Conservation (phyloP, 2,113 vertebrate species). For the Misgurnus mizolepis region DNA sequence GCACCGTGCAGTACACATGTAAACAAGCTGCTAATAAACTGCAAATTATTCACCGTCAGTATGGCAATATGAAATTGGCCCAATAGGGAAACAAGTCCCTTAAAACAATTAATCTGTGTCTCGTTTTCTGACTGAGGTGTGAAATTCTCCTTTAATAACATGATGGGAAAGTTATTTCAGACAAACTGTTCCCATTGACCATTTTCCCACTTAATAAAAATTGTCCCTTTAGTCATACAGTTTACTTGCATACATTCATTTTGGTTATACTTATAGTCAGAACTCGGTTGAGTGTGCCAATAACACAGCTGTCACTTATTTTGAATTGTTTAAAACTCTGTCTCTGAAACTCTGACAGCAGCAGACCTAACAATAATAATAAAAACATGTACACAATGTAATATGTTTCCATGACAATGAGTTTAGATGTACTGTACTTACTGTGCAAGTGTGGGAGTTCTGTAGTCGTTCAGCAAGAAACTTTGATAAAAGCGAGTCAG, state of each 20-base stretch:
- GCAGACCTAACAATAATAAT: background rate
- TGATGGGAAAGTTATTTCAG: constrained; percentile 36
- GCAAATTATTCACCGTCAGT: constrained; percentile 57
- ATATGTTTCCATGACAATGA: background rate
- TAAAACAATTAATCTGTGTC: constrained; percentile 52
- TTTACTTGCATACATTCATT: background rate
- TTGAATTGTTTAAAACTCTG: no score
- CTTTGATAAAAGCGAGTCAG: constrained; percentile 40
- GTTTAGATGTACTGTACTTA: background rate
- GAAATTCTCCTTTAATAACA: constrained; percentile 32
- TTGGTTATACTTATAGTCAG: no score
- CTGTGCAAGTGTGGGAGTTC: background rate
- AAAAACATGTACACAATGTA: background rate
- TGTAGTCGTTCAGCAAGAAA: constrained; percentile 39
- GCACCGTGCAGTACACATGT: constrained; percentile 35
- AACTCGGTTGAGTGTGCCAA: no score
- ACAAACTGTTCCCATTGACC: constrained; percentile 23
- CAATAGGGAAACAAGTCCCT: constrained; percentile 32
- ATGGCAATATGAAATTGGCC: constrained; percentile 38
- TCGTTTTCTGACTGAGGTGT: constrained; percentile 43
- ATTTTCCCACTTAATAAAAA: background rate
- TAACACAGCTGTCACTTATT: no score
- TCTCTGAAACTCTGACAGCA: no score
- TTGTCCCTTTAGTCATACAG: background rate
- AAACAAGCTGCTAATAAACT: constrained; percentile 55